Percentiles rank a stretch among this genome's conserved stretches.
phyloP scores from a whole-genome alignment of 2,797 vertebrate genomes.

The Falco concolor region DNA sequence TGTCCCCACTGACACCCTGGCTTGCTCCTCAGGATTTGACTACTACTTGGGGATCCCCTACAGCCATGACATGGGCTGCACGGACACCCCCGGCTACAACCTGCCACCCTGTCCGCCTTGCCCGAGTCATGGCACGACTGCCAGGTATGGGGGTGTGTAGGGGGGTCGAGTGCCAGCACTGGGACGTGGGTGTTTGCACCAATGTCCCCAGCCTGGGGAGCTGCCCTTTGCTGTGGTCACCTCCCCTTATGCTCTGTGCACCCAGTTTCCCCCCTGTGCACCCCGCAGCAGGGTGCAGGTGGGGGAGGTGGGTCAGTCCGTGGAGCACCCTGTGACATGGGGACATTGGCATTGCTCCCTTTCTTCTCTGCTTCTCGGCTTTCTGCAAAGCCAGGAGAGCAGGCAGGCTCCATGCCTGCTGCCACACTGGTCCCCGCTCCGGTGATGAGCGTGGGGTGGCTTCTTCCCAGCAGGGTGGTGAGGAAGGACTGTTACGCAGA shows the following conservation, averaged over 20 bases:
- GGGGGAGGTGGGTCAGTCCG: not conserved
- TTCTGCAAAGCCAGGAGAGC: not conserved
- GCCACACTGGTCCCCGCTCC: fast-evolving
- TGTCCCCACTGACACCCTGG: fast-evolving
- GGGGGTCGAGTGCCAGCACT: fast-evolving
- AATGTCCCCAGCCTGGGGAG: fast-evolving
- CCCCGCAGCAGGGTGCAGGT: fast-evolving
- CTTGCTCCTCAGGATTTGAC: conserved; percentile 82
- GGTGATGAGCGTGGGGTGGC: fast-evolving
- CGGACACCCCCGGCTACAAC: conserved; percentile 85
- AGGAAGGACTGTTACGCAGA: conserved; percentile 75
- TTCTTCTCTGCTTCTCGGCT: fast-evolving
- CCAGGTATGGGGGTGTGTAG: conserved; percentile 48
- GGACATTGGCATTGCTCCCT: fast-evolving
- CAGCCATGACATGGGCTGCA: conserved; percentile 98
- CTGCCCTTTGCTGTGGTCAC: not conserved
- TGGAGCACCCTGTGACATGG: fast-evolving
- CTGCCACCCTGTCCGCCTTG: conserved; percentile 83
- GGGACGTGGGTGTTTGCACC: not conserved
- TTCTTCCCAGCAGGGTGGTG: not conserved
- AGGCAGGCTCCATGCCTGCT: not conserved
- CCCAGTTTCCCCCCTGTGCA: fast-evolving
- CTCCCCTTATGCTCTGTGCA: not conserved
- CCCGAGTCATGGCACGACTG: not conserved
- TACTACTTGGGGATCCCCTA: conserved; percentile 94